Base-by-base conservation (phyloP, 2,888 invertebrate species). In the Lasioglossum marginatum region DNA sequence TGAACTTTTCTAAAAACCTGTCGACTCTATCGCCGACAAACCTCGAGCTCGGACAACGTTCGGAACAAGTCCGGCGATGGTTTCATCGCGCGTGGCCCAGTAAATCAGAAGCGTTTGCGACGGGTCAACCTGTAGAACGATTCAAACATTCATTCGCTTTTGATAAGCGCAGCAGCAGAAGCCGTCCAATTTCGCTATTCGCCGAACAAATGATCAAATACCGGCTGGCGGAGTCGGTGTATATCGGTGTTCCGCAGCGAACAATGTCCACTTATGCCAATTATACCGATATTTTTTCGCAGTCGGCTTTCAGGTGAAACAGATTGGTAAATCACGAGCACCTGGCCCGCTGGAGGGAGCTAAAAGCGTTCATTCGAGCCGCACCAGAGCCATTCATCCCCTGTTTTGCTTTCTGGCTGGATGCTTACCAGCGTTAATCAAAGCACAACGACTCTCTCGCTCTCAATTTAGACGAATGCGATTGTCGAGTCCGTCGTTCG, bases 391-490 rank as follows among this genome's bases (percentile, higher is more conserved):
- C 79, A 85, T 85, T 85, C 77, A 85, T 85, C 80, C 68, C 60
- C 23, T 60, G 73, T 70, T 60, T 80, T 37, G 48, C 23, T 77
- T 85, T 80, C 85, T 63, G 70, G 77, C 48, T 79, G 76, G 85
- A 79, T 86, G 86, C 79, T 82, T 82, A 63, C 77, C 85, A 34
- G 45, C 66, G 75, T 85, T 85, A 73, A 85, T 85, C 85, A 76
- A 85, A 83, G 73, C 79, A 68, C 31, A 83, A 79, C 84, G 63
- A 70, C 73, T 66, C 66, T 34, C 31, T 71, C 74, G 79, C 75
- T 86, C 40, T 81, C 63, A 82, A 81, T 79, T 73, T 74, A 45
- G 45, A 79, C 43, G 52, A 66, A 34, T 57, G 37, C 27, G 34
- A 77, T 66, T 83, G 73, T 70, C 74, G 40, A 31, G 70, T 63